Percentiles rank a stretch among this genome's conserved stretches.
These are phyloP conservation scores for Drosophila lowei DNA, from an alignment of 1,140 invertebrate species.

Conservation along the genomic window DNA sequence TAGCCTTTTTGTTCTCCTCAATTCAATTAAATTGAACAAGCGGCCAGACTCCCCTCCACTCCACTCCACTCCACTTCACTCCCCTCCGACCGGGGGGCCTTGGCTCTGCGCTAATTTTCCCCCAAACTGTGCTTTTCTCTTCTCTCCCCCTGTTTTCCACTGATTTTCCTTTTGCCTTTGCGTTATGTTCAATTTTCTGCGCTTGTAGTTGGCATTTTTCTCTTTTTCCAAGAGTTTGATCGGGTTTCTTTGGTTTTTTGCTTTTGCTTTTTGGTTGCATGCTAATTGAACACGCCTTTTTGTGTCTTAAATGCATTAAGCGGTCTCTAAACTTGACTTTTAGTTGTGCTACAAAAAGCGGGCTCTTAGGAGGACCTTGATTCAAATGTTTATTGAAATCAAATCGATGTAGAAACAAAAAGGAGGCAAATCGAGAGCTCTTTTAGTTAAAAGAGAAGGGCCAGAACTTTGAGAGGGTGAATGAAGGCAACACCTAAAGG, in stretches of 20 bases:
- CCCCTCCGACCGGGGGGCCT: constrained; percentile 53
- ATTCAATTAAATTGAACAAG: constrained; percentile 80
- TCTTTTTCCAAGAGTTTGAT: background rate
- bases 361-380: constrained; percentile 24
- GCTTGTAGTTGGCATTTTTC: constrained; percentile 12
- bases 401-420: constrained; percentile 22
- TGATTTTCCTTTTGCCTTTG: constrained; percentile 48
- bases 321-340: constrained; percentile 72
- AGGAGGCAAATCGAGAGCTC: background rate
- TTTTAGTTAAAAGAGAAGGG: constrained; percentile 15
- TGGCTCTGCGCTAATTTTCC: constrained; percentile 70
- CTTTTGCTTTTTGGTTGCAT: constrained; percentile 51
- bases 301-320: constrained; percentile 68
- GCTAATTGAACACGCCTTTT: constrained; percentile 80
- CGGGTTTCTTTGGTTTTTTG: constrained; percentile 3
- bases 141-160: constrained; percentile 30
- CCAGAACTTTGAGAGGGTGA: no score
- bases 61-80: no score
- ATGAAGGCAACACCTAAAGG: no score
- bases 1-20: constrained; percentile 41
- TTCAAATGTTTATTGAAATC: constrained; percentile 2
- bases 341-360: constrained; percentile 30
- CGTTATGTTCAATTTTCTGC: constrained; percentile 75
- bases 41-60: constrained; percentile 17
- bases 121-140: constrained; percentile 58